Evolutionary conservation across 2,113 vertebrate species (phyloP).

Genomic region (Phainopepla nitens): DNA sequence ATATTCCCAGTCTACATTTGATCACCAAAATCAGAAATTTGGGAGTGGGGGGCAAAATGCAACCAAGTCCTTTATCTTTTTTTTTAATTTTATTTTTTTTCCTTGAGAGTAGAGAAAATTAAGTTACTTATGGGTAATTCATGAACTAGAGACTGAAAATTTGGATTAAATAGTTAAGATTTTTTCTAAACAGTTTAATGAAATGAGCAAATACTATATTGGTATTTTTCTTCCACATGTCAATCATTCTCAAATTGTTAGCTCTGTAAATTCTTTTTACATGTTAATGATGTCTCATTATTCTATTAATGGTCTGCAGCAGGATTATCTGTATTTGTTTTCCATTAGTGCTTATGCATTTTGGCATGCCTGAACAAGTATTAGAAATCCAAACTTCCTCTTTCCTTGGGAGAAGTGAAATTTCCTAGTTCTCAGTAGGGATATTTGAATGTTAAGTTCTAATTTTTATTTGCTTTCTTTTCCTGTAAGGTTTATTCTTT

Average conservation of each 20-base stretch:
- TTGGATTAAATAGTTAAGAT: conserved; percentile 26
- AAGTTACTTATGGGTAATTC: conserved; percentile 4
- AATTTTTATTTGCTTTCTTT: neutral
- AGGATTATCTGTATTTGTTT: conserved; percentile 40
- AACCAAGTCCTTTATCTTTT: neutral
- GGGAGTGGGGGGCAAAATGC: neutral
- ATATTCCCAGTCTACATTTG: neutral
- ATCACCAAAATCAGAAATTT: neutral
- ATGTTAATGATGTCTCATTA: conserved; percentile 18
- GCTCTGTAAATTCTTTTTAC: neutral
- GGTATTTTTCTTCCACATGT: neutral
- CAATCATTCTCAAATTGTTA: neutral
- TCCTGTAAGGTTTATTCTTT: neutral
- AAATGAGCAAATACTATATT: neutral
- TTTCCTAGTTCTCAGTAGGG: neutral
- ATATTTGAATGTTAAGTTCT: neutral
- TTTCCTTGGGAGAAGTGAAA: neutral
- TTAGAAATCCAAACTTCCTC: neutral
- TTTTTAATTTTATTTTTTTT: neutral
- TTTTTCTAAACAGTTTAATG: conserved; percentile 26
- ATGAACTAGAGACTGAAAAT: neutral
- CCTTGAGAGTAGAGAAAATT: neutral
- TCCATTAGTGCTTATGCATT: neutral
- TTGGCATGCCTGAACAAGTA: neutral
- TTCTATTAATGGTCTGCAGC: conserved; percentile 24